These are phyloP conservation scores for Charadrius vociferus DNA, from an alignment of 2,113 vertebrate species.

Conservation along the genomic window DNA sequence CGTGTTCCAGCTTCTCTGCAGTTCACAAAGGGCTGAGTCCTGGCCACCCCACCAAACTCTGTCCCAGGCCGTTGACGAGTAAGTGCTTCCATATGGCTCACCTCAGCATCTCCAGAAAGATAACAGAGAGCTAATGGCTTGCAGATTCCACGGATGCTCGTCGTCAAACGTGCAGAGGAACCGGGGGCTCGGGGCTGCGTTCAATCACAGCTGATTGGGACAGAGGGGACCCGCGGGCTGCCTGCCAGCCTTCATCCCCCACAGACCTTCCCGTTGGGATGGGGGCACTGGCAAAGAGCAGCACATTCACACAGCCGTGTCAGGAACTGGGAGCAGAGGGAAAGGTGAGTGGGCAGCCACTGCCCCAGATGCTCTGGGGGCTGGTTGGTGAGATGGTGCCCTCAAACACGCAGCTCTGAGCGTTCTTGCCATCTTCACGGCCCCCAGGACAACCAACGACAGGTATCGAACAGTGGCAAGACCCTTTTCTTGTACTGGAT, in stretches of 20 bases:
- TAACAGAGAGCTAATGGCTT: constrained; percentile 73
- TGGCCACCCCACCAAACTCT: constrained; percentile 68
- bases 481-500: not conserved
- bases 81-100: constrained; percentile 76
- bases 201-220: constrained; percentile 54
- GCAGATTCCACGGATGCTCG: constrained; percentile 67
- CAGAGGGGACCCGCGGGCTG: not conserved
- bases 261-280: not conserved
- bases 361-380: rapidly evolving
- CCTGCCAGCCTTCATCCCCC: not conserved
- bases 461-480: rapidly evolving
- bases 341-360: rapidly evolving
- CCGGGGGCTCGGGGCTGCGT: not conserved
- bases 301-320: rapidly evolving
- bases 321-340: rapidly evolving
- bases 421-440: rapidly evolving
- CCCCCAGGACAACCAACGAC: not conserved
- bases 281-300: not conserved
- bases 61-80: constrained; percentile 71
- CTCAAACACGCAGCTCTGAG: not conserved
- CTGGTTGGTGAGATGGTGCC: not conserved
- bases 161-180: not conserved
- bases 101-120: constrained; percentile 72
- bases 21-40: constrained; percentile 71
- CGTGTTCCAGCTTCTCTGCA: constrained; percentile 67